phyloP scores from a whole-genome alignment of 2,888 invertebrate species.

The Hypena proboscidalis region DNA sequence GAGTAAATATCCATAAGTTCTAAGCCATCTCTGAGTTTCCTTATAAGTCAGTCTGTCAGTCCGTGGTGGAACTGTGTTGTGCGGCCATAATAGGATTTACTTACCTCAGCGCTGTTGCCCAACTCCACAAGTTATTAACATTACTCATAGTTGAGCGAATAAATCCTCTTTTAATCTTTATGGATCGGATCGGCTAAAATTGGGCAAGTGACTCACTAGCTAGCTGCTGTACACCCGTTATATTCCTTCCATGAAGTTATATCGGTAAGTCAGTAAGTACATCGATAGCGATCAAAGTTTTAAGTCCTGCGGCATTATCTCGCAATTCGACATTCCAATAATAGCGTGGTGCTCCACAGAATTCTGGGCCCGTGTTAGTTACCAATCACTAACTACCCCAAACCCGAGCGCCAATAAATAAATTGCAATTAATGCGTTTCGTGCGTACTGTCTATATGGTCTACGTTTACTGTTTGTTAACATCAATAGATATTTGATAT shows the following conservation, averaged over 20 bases:
- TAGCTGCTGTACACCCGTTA: constrained; percentile 7
- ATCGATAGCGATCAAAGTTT: constrained; percentile 46
- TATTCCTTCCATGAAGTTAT: constrained; percentile 17
- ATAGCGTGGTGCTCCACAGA: constrained; percentile 56
- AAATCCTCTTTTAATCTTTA: constrained; percentile 1
- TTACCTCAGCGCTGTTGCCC: not conserved
- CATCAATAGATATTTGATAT: too few species aligned
- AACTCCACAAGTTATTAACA: not conserved
- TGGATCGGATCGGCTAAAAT: not conserved
- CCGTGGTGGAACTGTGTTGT: too few species aligned
- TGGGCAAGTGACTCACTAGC: not conserved
- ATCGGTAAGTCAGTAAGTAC: constrained; percentile 24
- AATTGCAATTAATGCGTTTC: constrained; percentile 32
- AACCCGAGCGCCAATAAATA: constrained; percentile 35
- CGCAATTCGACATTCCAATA: constrained; percentile 60
- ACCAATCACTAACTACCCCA: constrained; percentile 41
- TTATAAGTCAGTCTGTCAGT: too few species aligned
- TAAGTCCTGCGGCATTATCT: constrained; percentile 52
- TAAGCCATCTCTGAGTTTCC: too few species aligned
- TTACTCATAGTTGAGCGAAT: not conserved
- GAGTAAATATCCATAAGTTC: too few species aligned
- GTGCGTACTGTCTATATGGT: not conserved
- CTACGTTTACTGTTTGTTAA: too few species aligned
- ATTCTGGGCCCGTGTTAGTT: constrained; percentile 45
- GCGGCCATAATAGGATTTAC: too few species aligned